Evolutionary conservation across 2,797 vertebrate species (phyloP).

Genomic region (Emydoidea blandingii): DNA sequence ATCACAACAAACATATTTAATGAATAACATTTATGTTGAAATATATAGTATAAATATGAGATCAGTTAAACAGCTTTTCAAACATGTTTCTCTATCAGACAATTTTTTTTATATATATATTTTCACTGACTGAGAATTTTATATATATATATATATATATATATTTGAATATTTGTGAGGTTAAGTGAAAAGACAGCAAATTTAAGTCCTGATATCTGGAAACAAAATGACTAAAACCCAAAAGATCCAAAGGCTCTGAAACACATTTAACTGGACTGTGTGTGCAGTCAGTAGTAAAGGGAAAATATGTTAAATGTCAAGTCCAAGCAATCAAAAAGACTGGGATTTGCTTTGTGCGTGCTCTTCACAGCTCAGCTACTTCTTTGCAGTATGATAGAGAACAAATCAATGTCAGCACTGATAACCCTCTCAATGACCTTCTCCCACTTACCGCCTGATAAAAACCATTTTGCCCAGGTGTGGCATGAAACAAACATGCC

Average conservation of each 20-base stretch:
- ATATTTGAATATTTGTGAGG: background rate
- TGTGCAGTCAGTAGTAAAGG: slow-evolving; percentile 32
- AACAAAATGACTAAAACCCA: background rate
- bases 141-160: too few relatives aligned
- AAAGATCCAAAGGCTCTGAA: slow-evolving; percentile 20
- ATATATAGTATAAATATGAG: background rate
- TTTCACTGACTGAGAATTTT: background rate
- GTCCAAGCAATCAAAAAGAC: slow-evolving; percentile 34
- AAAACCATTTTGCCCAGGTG: slow-evolving; percentile 41
- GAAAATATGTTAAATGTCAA: slow-evolving; percentile 57
- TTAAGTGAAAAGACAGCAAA: background rate
- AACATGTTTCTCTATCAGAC: background rate
- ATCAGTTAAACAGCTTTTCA: background rate
- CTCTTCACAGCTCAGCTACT: slow-evolving; percentile 56
- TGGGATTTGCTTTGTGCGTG: slow-evolving; percentile 38
- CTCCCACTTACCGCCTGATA: slow-evolving; percentile 62
- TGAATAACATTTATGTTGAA: background rate
- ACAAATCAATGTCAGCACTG: slow-evolving; percentile 64
- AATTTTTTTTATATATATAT: too few relatives aligned
- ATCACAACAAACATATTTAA: background rate
- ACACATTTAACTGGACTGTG: background rate
- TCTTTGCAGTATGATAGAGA: slow-evolving; percentile 27
- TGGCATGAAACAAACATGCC: slow-evolving; percentile 50
- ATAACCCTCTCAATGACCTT: slow-evolving; percentile 69
- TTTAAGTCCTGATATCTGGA: background rate